phyloP scores from a whole-genome alignment of 2,888 invertebrate genomes.

The Drosophila nigricruria region DNA sequence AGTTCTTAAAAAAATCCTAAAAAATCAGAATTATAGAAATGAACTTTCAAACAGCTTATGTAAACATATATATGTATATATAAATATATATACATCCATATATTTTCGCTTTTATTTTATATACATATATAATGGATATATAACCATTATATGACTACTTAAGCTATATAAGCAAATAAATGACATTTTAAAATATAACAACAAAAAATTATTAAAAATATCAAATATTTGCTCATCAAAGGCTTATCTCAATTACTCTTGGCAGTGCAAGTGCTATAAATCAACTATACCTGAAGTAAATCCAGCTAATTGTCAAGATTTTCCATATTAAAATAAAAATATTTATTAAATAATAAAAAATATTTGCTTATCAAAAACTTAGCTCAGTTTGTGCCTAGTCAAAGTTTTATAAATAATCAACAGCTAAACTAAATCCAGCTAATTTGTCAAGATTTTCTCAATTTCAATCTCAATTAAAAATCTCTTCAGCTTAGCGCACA shows the following conservation, averaged over 20 bases:
- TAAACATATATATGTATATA: neutral
- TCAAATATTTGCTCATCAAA: neutral
- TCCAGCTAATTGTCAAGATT: neutral
- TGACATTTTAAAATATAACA: neutral
- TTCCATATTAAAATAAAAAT: neutral
- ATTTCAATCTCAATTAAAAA: slow-evolving; percentile 1
- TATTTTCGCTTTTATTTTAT: neutral
- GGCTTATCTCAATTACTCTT: neutral
- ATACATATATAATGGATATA: no score
- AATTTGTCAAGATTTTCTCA: neutral
- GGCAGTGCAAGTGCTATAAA: neutral
- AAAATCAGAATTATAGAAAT: no score
- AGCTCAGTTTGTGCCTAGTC: neutral
- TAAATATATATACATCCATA: neutral
- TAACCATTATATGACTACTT: neutral
- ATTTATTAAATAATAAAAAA: neutral
- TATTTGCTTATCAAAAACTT: neutral
- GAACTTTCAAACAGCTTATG: neutral
- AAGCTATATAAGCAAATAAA: neutral
- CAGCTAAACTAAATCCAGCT: neutral
- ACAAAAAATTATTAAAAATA: neutral
- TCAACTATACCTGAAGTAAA: neutral
- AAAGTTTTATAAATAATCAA: neutral
- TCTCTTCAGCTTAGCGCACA: neutral
- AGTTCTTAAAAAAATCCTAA: neutral